A percentile compares a stretch with the other conserved stretches of the same genome.
Conservation (phyloP, 2,797 vertebrate species). For the Oryzias dopingdopingensis region DNA sequence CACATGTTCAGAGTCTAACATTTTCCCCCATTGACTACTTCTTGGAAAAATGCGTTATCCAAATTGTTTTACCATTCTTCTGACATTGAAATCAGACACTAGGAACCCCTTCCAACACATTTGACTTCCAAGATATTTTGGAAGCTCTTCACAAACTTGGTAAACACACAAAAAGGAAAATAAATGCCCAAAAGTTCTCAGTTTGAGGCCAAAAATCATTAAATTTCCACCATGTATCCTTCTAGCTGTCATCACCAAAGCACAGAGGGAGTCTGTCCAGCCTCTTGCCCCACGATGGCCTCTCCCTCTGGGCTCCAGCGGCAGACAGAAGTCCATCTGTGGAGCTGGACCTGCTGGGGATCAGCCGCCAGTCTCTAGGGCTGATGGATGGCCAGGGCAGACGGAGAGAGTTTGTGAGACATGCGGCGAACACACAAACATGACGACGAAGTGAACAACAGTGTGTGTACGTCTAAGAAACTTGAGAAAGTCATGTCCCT, state of each 20-base stretch:
- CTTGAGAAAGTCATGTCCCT: conserved; percentile 69
- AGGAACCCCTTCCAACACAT: too few species aligned
- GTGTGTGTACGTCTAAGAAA: conserved; percentile 50
- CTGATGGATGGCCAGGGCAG: conserved; percentile 53
- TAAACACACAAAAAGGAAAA: too few species aligned
- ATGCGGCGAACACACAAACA: conserved; percentile 27
- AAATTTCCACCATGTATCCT: conserved; percentile 40
- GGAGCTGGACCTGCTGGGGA: conserved; percentile 40
- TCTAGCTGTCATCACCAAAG: conserved; percentile 31
- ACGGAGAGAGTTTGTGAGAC: conserved; percentile 34
- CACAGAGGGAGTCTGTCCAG: conserved; percentile 51
- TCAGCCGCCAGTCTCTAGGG: conserved; percentile 55
- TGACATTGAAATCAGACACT: too few species aligned
- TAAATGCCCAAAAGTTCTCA: too few species aligned
- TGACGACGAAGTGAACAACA: conserved; percentile 36
- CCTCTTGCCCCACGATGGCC: conserved; percentile 31
- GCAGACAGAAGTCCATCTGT: conserved; percentile 62
- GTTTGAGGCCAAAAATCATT: conserved; percentile 15
- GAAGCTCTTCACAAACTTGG: background rate
- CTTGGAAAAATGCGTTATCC: too few species aligned
- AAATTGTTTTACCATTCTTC: too few species aligned
- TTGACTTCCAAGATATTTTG: background rate
- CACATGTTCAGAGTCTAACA: too few species aligned
- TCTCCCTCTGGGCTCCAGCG: conserved; percentile 53
- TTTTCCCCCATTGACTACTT: too few species aligned